Evolutionary conservation across 2,888 invertebrate species (phyloP).

Genomic region (Epirrhoe alternata): DNA sequence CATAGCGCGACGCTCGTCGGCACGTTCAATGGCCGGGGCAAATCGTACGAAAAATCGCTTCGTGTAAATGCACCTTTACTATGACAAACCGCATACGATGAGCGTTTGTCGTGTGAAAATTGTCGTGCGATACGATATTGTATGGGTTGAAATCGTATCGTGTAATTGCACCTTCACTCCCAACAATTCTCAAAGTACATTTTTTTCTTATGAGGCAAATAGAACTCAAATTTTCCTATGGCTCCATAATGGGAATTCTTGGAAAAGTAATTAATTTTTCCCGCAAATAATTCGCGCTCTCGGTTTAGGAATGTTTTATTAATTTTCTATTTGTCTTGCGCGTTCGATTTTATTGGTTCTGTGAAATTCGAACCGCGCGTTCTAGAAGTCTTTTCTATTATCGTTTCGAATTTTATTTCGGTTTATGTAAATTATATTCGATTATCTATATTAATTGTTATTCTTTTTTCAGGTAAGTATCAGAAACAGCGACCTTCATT

Average conservation of each 20-base stretch:
- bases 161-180: too few relatives aligned
- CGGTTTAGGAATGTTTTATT: constrained; percentile 56
- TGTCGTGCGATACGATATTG: too few relatives aligned
- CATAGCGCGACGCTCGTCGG: too few relatives aligned
- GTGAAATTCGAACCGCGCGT: constrained; percentile 25
- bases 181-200: constrained; percentile 35
- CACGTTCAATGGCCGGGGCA: too few relatives aligned
- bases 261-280: constrained; percentile 67
- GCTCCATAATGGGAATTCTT: constrained; percentile 58
- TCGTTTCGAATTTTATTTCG: neutral
- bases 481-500: constrained; percentile 38
- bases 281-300: constrained; percentile 59
- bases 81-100: too few relatives aligned
- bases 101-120: too few relatives aligned
- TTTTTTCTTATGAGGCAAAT: constrained; percentile 27
- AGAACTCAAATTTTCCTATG: constrained; percentile 27
- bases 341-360: constrained; percentile 39
- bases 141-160: too few relatives aligned
- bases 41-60: too few relatives aligned
- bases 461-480: constrained; percentile 72
- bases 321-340: constrained; percentile 59
- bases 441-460: constrained; percentile 23
- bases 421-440: neutral
- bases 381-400: constrained; percentile 6
- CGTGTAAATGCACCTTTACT: too few relatives aligned